A percentile compares a stretch with the other conserved stretches of the same genome.
phyloP scores from a whole-genome alignment of 2,888 invertebrate species.

The Myopa testacea region DNA sequence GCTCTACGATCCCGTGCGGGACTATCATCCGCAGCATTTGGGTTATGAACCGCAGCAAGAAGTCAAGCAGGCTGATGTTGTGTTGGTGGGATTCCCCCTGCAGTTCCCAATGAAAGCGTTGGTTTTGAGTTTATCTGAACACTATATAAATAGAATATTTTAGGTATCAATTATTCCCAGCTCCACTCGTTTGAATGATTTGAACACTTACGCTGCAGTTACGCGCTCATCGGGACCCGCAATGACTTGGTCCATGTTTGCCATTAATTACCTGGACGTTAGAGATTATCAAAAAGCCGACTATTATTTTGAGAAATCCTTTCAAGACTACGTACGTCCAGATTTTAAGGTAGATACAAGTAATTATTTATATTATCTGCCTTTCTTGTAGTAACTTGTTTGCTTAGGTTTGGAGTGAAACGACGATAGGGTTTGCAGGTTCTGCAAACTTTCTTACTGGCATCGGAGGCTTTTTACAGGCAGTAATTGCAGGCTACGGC shows the following conservation, averaged over 20 bases:
- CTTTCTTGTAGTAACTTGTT: neutral
- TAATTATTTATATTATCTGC: neutral
- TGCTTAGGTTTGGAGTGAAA: conserved; percentile 72
- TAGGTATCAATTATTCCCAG: conserved; percentile 46
- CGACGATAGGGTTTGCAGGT: conserved; percentile 70
- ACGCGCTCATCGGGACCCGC: conserved; percentile 72
- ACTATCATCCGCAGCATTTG: conserved; percentile 73
- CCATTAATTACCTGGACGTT: conserved; percentile 71
- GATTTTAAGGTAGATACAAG: conserved; percentile 71
- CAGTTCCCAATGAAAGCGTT: conserved; percentile 71
- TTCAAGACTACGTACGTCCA: conserved; percentile 71
- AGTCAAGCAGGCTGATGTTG: conserved; percentile 74
- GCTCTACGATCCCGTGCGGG: conserved; percentile 69
- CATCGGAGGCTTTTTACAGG: conserved; percentile 74
- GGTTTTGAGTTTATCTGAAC: conserved; percentile 15
- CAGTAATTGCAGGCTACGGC: conserved; percentile 72
- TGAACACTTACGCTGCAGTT: conserved; percentile 71
- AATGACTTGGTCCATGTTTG: conserved; percentile 76
- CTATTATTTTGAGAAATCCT: conserved; percentile 70
- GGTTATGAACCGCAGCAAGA: conserved; percentile 69
- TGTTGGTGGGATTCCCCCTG: conserved; percentile 72
- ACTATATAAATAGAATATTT: neutral
- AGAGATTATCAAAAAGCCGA: conserved; percentile 68
- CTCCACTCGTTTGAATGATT: conserved; percentile 69
- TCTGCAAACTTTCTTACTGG: conserved; percentile 74